Percentiles rank a stretch among this genome's conserved stretches.
Conservation (phyloP, 2,888 invertebrate genomes). For the Protonemura montana region DNA sequence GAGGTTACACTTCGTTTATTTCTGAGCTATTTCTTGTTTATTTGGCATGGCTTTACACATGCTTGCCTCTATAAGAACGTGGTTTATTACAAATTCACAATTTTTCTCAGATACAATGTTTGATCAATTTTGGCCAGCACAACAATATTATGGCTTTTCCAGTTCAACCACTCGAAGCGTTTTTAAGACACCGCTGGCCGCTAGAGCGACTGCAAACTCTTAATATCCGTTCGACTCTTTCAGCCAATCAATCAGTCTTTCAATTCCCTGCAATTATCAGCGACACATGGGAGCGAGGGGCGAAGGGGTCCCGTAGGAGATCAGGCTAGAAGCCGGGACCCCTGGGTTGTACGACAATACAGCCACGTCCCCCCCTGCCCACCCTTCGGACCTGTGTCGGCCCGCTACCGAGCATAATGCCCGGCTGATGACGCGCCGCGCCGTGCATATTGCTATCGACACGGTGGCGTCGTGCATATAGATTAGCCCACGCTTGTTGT, state of each 20-base stretch:
- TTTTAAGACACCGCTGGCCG: too few relatives aligned
- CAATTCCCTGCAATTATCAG: neutral
- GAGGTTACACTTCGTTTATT: neutral
- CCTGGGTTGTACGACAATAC: neutral
- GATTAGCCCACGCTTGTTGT: neutral
- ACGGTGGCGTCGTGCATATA: neutral
- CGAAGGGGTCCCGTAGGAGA: neutral
- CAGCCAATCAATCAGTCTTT: neutral
- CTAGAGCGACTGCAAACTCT: neutral
- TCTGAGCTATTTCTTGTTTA: neutral
- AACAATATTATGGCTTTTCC: too few relatives aligned
- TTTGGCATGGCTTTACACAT: neutral
- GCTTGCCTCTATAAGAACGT: neutral
- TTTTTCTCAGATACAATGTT: too few relatives aligned
- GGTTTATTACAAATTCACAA: too few relatives aligned
- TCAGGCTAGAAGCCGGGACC: neutral
- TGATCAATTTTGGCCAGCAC: too few relatives aligned
- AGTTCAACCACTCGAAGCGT: too few relatives aligned
- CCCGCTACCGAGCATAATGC: neutral
- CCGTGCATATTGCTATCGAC: neutral
- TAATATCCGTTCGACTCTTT: neutral
- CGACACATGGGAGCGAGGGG: neutral
- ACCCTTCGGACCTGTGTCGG: neutral
- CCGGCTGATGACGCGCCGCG: neutral
- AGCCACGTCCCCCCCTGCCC: neutral